Percentiles rank a stretch among this genome's conserved stretches.
Evolutionary conservation across 2,113 vertebrate species (phyloP).

Genomic region (Suncus etruscus): DNA sequence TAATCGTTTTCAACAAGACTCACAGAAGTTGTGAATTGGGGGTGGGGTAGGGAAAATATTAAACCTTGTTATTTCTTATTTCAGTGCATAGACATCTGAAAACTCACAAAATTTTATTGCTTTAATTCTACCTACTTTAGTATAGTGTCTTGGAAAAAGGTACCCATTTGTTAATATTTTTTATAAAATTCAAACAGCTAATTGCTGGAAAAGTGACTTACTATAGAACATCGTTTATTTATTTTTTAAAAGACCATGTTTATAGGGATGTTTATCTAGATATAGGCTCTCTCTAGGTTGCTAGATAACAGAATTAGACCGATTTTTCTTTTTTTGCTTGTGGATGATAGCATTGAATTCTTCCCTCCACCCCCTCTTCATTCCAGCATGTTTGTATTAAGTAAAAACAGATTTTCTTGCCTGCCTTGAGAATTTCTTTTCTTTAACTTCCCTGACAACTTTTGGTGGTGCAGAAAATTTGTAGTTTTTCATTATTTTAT

Average conservation of each 20-base stretch:
- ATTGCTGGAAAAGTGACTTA: slow-evolving; percentile 72
- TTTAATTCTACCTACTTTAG: slow-evolving; percentile 78
- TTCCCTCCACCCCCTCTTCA: slow-evolving; percentile 2
- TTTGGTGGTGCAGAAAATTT: slow-evolving; percentile 46
- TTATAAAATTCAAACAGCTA: slow-evolving; percentile 76
- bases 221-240: slow-evolving; percentile 49
- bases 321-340: not conserved
- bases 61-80: slow-evolving; percentile 15
- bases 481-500: not conserved
- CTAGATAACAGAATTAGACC: not conserved
- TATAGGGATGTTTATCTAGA: slow-evolving; percentile 49
- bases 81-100: slow-evolving; percentile 76
- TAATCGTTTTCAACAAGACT: slow-evolving; percentile 94
- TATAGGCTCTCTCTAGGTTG: slow-evolving; percentile 29
- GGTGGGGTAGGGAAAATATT: slow-evolving; percentile 70
- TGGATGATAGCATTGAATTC: not conserved
- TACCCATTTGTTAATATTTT: slow-evolving; percentile 73
- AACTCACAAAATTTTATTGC: slow-evolving; percentile 69
- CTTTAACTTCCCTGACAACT: slow-evolving; percentile 12
- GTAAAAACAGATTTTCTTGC: not conserved
- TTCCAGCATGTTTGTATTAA: not conserved
- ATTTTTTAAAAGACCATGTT: slow-evolving; percentile 5
- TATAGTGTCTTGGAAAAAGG: slow-evolving; percentile 75
- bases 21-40: slow-evolving; percentile 89
- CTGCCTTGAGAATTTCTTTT: slow-evolving; percentile 32